Base-by-base conservation (phyloP, 2,888 invertebrate genomes). In the Agriotes lineatus region DNA sequence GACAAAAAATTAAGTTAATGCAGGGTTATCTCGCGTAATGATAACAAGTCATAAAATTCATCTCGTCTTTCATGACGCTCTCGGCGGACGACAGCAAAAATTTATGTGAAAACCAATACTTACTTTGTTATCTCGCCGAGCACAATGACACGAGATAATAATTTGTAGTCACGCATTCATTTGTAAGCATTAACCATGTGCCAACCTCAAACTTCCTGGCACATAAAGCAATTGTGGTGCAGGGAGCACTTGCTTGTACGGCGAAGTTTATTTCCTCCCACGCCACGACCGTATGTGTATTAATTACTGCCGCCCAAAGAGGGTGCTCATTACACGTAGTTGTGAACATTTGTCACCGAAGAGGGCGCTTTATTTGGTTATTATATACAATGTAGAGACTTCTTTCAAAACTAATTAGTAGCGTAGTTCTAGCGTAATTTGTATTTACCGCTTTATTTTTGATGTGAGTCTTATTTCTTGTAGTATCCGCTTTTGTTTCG, bases 221-320 rank as follows among this genome's bases (percentile, higher is more conserved):
- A 70, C 65, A 74, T 76, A 75, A 75, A 75, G 70, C 60, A 75
- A 69, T 67, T 52, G 52, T 25, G 25, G 25, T 25, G 25, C 25
- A 25, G 4, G 7, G 25, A 3, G 7, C 25, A 25, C 25, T 25
- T 25, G 25, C 25, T 52, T 52, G 33, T 45, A 19, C 45, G 33
- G 52, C 19, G 5, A 33, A 52, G 61, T 50, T 61, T 61, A 39
- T 39, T 62, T 62, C 52, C 52, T 33, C 33, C 52, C 33, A 52
- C 52, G 33, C 19, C 52, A 33, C 58, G 72, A 74, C 76, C 75
- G 75, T 74, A 74, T 70, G 72, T 72, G 76, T 75, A 76, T 78
- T 78, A 78, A 78, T 77, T 76, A 78, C 77, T 73, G 68, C 69
- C 58, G 69, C 69, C 58, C 58, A 42, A 42, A 42, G 18, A 7